Base-by-base conservation (phyloP, 2,888 invertebrate species). In the Coenonympha glycerion region DNA sequence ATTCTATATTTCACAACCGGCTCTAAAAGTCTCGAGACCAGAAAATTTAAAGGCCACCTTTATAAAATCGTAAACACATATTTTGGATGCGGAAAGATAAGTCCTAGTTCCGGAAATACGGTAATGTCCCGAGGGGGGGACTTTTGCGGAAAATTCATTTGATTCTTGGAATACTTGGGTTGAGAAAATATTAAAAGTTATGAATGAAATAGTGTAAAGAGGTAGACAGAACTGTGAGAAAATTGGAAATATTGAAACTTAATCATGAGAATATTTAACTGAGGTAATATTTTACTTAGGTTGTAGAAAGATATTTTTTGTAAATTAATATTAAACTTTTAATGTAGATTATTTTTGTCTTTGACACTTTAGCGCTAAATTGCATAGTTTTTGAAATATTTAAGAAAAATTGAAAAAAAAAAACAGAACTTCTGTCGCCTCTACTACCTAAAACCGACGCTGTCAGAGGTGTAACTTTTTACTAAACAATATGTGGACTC, bases 11-110 rank as follows among this genome's bases (percentile, higher is more conserved):
- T 16, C 13, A 15, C 31, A 11, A 22, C 42, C 9, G 31, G 33
- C 19, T 44, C 22, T 21, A 63, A 65, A 68, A 66, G 63, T 62
- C 61, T 57, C 59, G 58, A 64, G 63, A 65, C 60, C 56, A 50
- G 50, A 57, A 48, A 58, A 55, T 58, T 74, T 75, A 73, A 78
- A 71, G 70, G 68, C 63, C 67, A 66, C 66, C 59, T 58, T 68
- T 66, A 71, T 73, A 75, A 79, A 76, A 79, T 76, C 73, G 74
- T 74, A 78, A 81, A 80, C 77, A 78, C 71, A 34, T 76, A 80
- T 79, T 74, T 68, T 66, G 66, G 61, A 47, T 53, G 49, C 73
- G 73, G 72, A 77, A 72, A 74, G 75, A 78, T 73, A 72, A 76
- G 75, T 79, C 76, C 73, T 60, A 63, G 63, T 64, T 67, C 66